phyloP scores from a whole-genome alignment of 1,140 invertebrate species.

The Trachelipus rathkii region DNA sequence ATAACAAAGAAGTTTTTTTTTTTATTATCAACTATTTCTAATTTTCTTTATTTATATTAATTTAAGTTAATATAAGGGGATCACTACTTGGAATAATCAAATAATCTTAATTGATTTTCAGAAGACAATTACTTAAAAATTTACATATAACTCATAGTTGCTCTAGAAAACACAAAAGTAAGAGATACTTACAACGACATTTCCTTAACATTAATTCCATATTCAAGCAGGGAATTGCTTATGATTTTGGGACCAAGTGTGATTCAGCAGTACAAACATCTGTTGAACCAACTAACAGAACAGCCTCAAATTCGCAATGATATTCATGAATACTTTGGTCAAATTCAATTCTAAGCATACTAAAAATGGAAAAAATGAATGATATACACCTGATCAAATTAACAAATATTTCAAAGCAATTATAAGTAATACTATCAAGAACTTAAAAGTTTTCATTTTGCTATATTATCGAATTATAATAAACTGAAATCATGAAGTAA shows the following conservation, averaged over 20 bases:
- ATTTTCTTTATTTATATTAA: no score
- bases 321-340: conserved; percentile 5
- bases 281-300: background rate
- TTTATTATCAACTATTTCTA: no score
- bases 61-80: no score
- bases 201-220: background rate
- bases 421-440: background rate
- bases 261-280: background rate
- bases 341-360: background rate
- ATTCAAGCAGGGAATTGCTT: background rate
- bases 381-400: background rate
- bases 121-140: no score
- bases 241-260: background rate
- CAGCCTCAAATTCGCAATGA: background rate
- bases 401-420: background rate
- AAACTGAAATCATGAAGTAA: background rate
- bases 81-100: no score
- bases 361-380: background rate
- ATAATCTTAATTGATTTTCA: no score
- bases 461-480: background rate
- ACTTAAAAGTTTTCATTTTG: background rate
- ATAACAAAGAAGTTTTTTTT: no score
- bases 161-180: no score
- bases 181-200: background rate
- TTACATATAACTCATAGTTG: no score